Evolutionary conservation across 2,888 invertebrate genomes (phyloP).

Genomic region (Bembecia ichneumoniformis): DNA sequence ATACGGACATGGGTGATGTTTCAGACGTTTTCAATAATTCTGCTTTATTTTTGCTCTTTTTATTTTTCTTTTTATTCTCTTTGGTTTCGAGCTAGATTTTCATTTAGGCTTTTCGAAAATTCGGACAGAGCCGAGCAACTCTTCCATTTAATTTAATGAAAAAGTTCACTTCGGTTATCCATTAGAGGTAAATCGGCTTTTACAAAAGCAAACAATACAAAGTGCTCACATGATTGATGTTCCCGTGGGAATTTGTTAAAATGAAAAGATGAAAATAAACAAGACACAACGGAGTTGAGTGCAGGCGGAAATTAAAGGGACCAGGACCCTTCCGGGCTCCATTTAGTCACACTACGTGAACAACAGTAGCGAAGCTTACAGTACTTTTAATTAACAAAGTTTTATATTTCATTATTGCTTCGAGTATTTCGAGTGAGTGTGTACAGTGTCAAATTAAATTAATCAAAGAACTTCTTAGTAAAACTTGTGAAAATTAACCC

Average conservation of each 20-base stretch:
- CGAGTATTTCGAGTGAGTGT: too few relatives aligned
- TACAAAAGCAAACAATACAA: constrained; percentile 6
- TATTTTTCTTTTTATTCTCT: too few relatives aligned
- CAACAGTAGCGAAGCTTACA: not conserved
- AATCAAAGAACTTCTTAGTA: too few relatives aligned
- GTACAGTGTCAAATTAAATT: too few relatives aligned
- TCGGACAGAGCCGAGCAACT: not conserved
- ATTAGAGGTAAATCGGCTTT: constrained; percentile 8
- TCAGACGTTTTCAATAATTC: too few relatives aligned
- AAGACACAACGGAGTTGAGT: constrained; percentile 30
- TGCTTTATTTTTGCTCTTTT: too few relatives aligned
- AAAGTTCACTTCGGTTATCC: constrained; percentile 5
- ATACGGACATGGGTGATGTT: too few relatives aligned
- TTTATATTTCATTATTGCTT: too few relatives aligned
- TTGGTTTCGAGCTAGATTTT: too few relatives aligned
- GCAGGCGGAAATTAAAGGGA: constrained; percentile 52
- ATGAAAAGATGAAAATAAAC: constrained; percentile 39
- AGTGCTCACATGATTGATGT: constrained; percentile 10
- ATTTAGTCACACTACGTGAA: constrained; percentile 12
- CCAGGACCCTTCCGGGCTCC: constrained; percentile 29
- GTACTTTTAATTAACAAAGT: too few relatives aligned
- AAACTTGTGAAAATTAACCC: too few relatives aligned
- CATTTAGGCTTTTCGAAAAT: not conserved
- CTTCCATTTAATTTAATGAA: not conserved
- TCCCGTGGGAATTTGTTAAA: constrained; percentile 9